A percentile compares a stretch with the other conserved stretches of the same genome.
phyloP scores from a whole-genome alignment of 2,888 invertebrate species.

The Archips xylosteana region DNA sequence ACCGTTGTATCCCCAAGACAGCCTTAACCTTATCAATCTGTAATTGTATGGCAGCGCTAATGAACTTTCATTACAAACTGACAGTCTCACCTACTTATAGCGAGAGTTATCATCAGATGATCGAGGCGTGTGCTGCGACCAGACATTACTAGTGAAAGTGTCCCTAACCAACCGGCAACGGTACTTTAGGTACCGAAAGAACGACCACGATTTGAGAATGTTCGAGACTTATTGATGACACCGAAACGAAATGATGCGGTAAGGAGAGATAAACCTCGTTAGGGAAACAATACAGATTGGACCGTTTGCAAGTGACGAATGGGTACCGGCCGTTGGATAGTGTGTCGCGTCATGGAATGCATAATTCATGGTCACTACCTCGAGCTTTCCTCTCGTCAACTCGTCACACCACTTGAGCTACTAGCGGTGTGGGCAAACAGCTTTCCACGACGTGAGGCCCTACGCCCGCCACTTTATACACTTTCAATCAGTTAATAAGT shows the following conservation, averaged over 20 bases:
- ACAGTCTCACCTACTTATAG: slow-evolving; percentile 43
- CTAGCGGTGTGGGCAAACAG: slow-evolving; percentile 60
- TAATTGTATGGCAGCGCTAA: slow-evolving; percentile 21
- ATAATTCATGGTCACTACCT: slow-evolving; percentile 48
- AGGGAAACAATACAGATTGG: slow-evolving; percentile 21
- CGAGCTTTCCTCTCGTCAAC: slow-evolving; percentile 56
- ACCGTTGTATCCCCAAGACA: background rate
- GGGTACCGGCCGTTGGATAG: slow-evolving; percentile 26
- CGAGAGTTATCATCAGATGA: slow-evolving; percentile 65
- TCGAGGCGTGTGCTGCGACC: slow-evolving; percentile 56
- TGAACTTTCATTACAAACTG: slow-evolving; percentile 44
- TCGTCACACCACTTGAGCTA: slow-evolving; percentile 56
- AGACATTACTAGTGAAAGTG: slow-evolving; percentile 73
- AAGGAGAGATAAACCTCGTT: slow-evolving; percentile 1
- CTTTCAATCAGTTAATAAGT: slow-evolving; percentile 36
- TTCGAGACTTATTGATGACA: slow-evolving; percentile 21
- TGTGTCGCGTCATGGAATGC: slow-evolving; percentile 38
- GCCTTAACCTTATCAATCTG: background rate
- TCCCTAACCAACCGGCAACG: slow-evolving; percentile 66
- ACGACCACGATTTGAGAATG: slow-evolving; percentile 38
- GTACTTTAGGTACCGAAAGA: slow-evolving; percentile 55
- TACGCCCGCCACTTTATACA: slow-evolving; percentile 42
- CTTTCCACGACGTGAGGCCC: slow-evolving; percentile 61
- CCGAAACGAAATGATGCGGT: background rate
- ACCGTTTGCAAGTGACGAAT: slow-evolving; percentile 27